These are phyloP conservation scores for Carcina quercana DNA, from an alignment of 2,888 invertebrate genomes.

Conservation along the genomic window DNA sequence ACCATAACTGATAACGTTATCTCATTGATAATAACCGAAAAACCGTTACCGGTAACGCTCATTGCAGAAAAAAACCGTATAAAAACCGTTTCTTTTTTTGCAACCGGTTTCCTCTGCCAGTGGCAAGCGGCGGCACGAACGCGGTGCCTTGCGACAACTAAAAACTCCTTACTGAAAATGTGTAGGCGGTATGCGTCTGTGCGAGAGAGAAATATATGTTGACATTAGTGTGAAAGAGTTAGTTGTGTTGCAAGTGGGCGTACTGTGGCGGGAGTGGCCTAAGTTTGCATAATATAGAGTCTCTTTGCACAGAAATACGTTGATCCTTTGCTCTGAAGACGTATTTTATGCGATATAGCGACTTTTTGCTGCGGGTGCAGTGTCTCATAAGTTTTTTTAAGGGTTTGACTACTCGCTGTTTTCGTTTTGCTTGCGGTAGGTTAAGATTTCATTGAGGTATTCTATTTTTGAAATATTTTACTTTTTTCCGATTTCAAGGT, in stretches of 20 bases:
- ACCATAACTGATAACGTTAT: conserved; percentile 26
- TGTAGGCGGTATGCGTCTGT: conserved; percentile 56
- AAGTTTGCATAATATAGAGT: conserved; percentile 56
- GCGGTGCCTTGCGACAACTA: conserved; percentile 61
- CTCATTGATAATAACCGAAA: conserved; percentile 13
- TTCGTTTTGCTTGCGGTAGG: conserved; percentile 44
- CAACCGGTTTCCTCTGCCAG: conserved; percentile 21
- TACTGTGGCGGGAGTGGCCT: conserved; percentile 44
- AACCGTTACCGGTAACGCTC: conserved; percentile 22
- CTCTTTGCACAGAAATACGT: conserved; percentile 23
- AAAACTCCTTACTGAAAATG: conserved; percentile 58
- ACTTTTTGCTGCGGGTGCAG: conserved; percentile 58
- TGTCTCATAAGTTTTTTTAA: conserved; percentile 53
- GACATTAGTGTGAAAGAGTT: conserved; percentile 28
- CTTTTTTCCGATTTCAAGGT: too few species aligned
- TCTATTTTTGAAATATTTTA: too few species aligned
- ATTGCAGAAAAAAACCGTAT: conserved; percentile 26
- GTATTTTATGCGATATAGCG: conserved; percentile 47
- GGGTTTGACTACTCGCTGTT: conserved; percentile 44
- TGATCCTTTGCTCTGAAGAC: conserved; percentile 27
- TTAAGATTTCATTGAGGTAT: conserved; percentile 31
- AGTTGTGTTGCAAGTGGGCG: conserved; percentile 42
- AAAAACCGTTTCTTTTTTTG: conserved; percentile 32
- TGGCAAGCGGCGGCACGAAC: conserved; percentile 42
- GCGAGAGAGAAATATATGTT: conserved; percentile 33